phyloP scores from a whole-genome alignment of 2,113 vertebrate species.

The Hippocampus barbouri region DNA sequence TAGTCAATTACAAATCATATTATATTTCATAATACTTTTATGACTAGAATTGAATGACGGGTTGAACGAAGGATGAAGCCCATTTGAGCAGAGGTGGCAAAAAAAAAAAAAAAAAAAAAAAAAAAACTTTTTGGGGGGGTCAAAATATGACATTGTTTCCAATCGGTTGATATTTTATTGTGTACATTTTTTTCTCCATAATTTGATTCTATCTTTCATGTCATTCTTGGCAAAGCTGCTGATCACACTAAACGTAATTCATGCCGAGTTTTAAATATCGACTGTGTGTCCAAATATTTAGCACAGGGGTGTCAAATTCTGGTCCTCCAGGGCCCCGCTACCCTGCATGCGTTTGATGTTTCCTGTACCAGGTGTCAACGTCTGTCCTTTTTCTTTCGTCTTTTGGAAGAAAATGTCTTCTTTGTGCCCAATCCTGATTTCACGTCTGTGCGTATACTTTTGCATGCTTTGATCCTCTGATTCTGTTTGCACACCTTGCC shows the following conservation, averaged over 20 bases:
- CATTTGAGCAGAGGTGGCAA: no score
- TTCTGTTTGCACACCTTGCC: conserved; percentile 18
- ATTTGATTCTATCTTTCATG: background rate
- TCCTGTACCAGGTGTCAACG: background rate
- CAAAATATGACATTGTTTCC: no score
- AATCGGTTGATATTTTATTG: no score
- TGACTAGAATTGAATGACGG: no score
- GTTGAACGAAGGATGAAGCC: no score
- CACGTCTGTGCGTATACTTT: conserved; percentile 16
- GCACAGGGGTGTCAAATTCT: no score
- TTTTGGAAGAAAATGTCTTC: background rate
- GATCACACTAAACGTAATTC: background rate
- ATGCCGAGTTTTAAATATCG: background rate
- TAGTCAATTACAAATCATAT: no score
- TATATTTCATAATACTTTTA: no score
- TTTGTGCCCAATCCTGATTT: conserved; percentile 9
- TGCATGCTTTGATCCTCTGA: conserved; percentile 38
- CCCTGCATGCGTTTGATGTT: background rate
- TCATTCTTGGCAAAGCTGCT: background rate
- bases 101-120: no score
- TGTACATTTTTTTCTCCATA: background rate
- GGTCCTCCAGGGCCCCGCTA: no score
- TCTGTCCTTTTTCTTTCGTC: background rate
- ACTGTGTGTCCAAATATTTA: no score
- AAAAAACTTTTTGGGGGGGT: no score